A percentile compares a stretch with the other conserved stretches of the same genome.
Evolutionary conservation across 1,140 invertebrate genomes (phyloP).

Genomic region (Chironomus striatipennis): DNA sequence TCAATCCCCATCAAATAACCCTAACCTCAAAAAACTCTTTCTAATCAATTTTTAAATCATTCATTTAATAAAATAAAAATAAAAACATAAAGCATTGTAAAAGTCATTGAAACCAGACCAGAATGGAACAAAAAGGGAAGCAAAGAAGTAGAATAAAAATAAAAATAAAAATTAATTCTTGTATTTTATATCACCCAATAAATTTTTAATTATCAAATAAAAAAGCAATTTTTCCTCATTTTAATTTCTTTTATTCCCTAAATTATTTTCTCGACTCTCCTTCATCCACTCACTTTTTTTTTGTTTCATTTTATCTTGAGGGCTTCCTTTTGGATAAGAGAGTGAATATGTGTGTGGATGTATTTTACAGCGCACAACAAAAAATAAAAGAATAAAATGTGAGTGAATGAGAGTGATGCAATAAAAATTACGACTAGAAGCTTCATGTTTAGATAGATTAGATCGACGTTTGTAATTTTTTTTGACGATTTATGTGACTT

Average conservation of each 20-base stretch:
- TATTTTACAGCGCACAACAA: too few relatives aligned
- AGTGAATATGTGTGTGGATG: neutral
- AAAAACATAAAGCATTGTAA: too few relatives aligned
- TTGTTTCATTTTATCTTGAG: neutral
- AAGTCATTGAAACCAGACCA: too few relatives aligned
- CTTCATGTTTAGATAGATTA: conserved; percentile 5
- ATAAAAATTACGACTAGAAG: conserved; percentile 9
- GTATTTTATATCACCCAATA: neutral
- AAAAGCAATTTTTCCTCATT: conserved; percentile 4
- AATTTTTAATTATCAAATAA: conserved; percentile 15
- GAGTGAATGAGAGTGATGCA: neutral
- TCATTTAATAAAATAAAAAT: too few relatives aligned
- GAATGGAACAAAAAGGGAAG: too few relatives aligned
- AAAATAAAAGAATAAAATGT: too few relatives aligned
- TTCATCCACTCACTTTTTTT: neutral
- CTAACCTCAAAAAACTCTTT: too few relatives aligned
- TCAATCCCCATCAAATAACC: too few relatives aligned
- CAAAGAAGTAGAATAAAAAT: neutral
- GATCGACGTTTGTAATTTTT: conserved; percentile 4
- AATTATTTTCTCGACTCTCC: too few relatives aligned
- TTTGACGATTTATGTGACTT: neutral
- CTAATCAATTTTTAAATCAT: too few relatives aligned
- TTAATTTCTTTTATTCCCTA: too few relatives aligned
- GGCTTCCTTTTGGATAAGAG: neutral
- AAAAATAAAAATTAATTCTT: neutral